Conservation (phyloP, 2,113 vertebrate species). For the Piaya cayana region DNA sequence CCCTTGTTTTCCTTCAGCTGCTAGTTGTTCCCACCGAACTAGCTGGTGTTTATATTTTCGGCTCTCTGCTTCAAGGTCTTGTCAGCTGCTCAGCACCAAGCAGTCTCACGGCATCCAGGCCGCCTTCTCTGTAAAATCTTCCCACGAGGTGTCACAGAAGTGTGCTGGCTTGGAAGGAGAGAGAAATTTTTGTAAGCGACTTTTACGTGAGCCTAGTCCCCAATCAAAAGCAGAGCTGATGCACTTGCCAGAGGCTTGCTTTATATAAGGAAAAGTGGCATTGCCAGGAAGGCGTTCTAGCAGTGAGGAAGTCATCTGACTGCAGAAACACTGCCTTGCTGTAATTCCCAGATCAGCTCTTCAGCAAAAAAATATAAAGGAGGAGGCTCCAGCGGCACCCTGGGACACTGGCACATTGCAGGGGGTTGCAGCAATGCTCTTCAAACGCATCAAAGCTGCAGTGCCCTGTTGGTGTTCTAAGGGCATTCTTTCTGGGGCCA, state of each 20-base stretch:
- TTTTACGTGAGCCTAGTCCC: background rate
- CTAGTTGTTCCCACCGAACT: no score
- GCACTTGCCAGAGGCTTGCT: background rate
- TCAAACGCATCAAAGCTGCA: background rate
- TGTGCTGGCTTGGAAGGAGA: background rate
- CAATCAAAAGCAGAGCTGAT: background rate
- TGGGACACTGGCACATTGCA: no score
- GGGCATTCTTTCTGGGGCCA: background rate
- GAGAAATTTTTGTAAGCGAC: background rate
- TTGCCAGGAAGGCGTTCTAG: background rate
- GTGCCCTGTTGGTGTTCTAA: background rate
- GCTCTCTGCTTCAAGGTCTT: no score
- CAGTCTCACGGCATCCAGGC: no score
- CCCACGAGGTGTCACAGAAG: background rate
- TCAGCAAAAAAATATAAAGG: background rate
- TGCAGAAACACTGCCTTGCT: background rate
- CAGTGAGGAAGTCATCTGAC: background rate
- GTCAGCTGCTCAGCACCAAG: no score
- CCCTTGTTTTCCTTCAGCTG: no score
- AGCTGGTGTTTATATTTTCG: no score
- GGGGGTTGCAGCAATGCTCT: rapidly evolving
- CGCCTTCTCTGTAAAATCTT: no score
- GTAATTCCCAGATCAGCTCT: background rate
- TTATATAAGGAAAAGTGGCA: background rate
- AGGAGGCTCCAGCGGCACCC: background rate